Evolutionary conservation across 2,888 invertebrate species (phyloP), one percentile per base, ranked within the genome.

Genomic region (Oxytorus armatus): DNA sequence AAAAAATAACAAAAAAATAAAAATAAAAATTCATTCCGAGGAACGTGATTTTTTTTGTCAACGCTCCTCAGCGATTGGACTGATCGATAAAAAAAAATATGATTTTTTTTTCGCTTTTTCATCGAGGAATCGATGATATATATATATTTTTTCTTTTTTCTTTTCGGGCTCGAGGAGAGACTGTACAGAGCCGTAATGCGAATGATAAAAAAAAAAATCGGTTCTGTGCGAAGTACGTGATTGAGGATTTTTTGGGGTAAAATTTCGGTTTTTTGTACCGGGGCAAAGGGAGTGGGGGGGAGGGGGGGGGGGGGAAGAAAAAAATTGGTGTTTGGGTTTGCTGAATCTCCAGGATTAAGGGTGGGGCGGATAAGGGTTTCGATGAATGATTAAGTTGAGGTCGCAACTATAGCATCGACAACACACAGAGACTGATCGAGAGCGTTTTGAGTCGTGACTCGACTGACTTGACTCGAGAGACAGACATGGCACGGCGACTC

Each of bases 401-500:
- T 84, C 75, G 80, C 79, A 81, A 86, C 85, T 86, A 85, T 86
- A 86, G 88, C 88, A 89, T 85, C 88, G 89, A 89, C 88, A 89
- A 89, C 84, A 89, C 85, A 89, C 86, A 89, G 85, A 69, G 69
- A 69, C 69, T 69, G 69, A 33, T 69, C 57, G 69, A 69, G 55
- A 69, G 57, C 69, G 57, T 57, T 57, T 49, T 61, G 55, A 57
- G 55, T 57, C 57, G 69, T 69, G 66, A 66, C 66, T 51, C n/a
- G 66, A 66, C 51, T 66, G 66, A 39, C 39, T 39, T 51, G 69
- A 69, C 57, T 88, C n/a, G 90, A 91, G 90, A 92, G 88, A 91
- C 90, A 91, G 90, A 91, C 91, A 92, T 92, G 92, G 91, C 91
- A 91, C 91, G 90, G 91, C 90, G 81, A 85, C 90, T 90, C 90